Base-by-base conservation (phyloP, 1,140 invertebrate genomes). In the Orchesella cincta region DNA sequence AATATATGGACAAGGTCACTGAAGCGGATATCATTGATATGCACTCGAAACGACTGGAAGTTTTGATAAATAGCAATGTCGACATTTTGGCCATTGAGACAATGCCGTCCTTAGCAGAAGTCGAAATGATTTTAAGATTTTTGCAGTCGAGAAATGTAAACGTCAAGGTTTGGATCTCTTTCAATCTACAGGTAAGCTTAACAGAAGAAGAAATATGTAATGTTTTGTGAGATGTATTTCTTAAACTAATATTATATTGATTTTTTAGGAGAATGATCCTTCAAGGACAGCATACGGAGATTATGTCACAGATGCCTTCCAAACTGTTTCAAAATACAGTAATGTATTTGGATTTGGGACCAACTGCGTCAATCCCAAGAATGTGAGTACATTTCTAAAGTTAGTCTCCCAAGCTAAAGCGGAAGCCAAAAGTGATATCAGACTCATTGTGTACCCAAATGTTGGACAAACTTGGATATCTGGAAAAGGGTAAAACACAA, bases 51-150 rank as follows among this genome's bases (percentile, higher is more conserved):
- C 87, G 94, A 31, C 90, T 97, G 12, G 86, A 90, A 74, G 90
- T 91, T 18, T 86, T 97, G 1, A 83, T 96, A 18, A 89, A 92
- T 77, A 90, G 89, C 51, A 93, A 93, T 16, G 91, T 93, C 1
- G 93, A 97, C 85, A 83, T 95, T 0, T 83, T 98, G 36, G 93
- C 93, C 14, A 85, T 97, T 77, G 96, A 98, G 85, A 98, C 96
- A 0, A 92, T 97, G 80, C 95, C 96, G 16, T 92, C 93, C 77
- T 86, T 89, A 80, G 86, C 89, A 71, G 96, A 98, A 86, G 95
- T 93, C 0, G 88, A 92, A 84, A 92, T 93, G 82, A 84, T 97
- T 0, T 87, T 94, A 1, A 89, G 93, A 62, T 85, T 96, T 29
- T 97, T 20, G 72, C 89, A 93, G 78, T 94, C 90, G 20, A 62